A percentile compares a stretch with the other conserved stretches of the same genome.
Conservation (phyloP, 2,888 invertebrate species). For the Fabriciana adippe region DNA sequence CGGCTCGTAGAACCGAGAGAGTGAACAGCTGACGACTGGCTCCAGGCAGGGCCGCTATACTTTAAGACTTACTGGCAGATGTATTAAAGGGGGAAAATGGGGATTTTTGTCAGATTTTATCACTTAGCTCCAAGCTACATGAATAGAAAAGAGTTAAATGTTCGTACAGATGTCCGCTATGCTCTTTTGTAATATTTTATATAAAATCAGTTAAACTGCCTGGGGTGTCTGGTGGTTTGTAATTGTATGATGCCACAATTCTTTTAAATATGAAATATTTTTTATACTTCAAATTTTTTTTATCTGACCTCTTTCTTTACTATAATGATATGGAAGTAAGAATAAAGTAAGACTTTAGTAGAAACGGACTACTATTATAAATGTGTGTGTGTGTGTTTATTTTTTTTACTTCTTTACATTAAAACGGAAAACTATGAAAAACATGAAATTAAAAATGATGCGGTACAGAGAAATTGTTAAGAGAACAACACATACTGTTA, state of each 20-base stretch:
- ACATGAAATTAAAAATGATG: too few relatives aligned
- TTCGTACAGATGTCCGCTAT: conserved; percentile 40
- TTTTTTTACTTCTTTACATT: too few relatives aligned
- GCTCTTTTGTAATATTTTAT: conserved; percentile 38
- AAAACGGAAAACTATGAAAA: too few relatives aligned
- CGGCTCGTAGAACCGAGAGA: conserved; percentile 55
- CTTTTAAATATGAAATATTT: neutral
- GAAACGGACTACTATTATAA: too few relatives aligned
- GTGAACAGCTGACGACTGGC: conserved; percentile 75
- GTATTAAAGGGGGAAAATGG: conserved; percentile 75
- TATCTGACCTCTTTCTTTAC: too few relatives aligned
- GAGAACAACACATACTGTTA: too few relatives aligned
- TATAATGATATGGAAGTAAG: too few relatives aligned
- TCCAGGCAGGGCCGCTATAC: conserved; percentile 62
- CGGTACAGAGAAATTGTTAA: too few relatives aligned
- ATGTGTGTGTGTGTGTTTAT: too few relatives aligned
- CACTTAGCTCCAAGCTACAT: conserved; percentile 63
- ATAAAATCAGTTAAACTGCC: conserved; percentile 32
- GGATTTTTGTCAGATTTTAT: conserved; percentile 70
- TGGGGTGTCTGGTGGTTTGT: conserved; percentile 13
- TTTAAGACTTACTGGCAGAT: conserved; percentile 70
- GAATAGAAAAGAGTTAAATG: conserved; percentile 53
- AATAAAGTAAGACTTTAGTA: too few relatives aligned
- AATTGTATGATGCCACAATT: conserved; percentile 2
- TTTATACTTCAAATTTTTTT: too few relatives aligned